Base-by-base conservation (phyloP, 1,140 invertebrate species). In the Philotrypesis tridentata region DNA sequence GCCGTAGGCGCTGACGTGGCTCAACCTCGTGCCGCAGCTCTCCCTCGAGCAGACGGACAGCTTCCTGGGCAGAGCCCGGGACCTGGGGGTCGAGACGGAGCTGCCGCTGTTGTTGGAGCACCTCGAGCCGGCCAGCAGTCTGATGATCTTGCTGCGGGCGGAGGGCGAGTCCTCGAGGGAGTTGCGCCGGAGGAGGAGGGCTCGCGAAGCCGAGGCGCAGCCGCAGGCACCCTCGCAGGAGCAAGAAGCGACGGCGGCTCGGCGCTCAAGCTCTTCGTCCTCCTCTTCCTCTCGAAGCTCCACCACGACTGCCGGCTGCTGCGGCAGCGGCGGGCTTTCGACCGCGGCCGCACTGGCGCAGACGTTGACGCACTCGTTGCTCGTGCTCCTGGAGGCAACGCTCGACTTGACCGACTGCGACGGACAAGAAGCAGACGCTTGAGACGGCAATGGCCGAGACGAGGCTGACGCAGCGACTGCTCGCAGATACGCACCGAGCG, bases 211-310 rank as follows among this genome's bases (percentile, higher is more conserved):
- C 25, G 61, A 65, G 6, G 84, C 85, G 63, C 90, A 92, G 0
- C 89, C 89, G 63, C 90, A 91, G 55, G 90, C 90, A 11, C 90
- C 90, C 37, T 90, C 87, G 81, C 90, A 91, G 4, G 80, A 83
- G 63, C 90, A 90, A 17, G 9, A 37, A 37, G 2, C 23, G n/a
- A 60, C 12, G 29, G 55, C 61, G 4, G 63, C 29, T 9, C 71
- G 25, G 17, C 25, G 9, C 60, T 70, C 11, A n/a, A 37, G 6
- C 73, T 78, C 40, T 8, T 40, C 82, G 33, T 23, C 27, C 55
- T 78, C 73, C 55, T 68, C 74, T 55, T 40, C 29, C 25, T n/a
- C 12, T 17, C 55, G 60, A 43, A 21, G 17, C 70, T 37, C 76
- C 67, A 21, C 48, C 48, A 17, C 61, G 60, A 40, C 63, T 14